These are phyloP conservation scores for Ramphastos sulfuratus DNA, from an alignment of 2,113 vertebrate species.

Conservation along the genomic window DNA sequence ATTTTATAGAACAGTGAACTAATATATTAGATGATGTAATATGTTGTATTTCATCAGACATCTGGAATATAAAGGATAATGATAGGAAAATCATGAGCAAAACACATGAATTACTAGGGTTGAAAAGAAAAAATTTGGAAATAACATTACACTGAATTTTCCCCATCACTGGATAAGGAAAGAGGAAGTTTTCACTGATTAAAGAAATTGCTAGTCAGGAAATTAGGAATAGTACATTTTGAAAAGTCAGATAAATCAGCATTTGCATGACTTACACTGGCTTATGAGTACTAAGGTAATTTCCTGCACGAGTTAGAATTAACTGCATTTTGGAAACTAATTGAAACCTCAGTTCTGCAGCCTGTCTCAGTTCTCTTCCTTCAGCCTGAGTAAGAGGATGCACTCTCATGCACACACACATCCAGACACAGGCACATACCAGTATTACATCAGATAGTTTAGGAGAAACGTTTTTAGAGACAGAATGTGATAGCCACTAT, in stretches of 20 bases:
- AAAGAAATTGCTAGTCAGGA: neutral
- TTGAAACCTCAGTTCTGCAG: neutral
- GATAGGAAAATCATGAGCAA: neutral
- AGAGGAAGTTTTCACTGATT: neutral
- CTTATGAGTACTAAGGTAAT: neutral
- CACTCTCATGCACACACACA: no score
- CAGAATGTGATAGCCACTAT: no score
- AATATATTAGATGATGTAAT: neutral
- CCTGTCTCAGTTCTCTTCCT: no score
- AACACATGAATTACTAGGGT: neutral
- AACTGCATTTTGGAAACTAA: neutral
- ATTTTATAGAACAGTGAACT: neutral
- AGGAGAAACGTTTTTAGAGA: no score
- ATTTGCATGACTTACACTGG: rapidly evolving
- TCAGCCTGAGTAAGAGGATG: no score
- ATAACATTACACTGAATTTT: no score
- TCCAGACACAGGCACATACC: no score
- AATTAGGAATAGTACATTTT: neutral
- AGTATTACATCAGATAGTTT: no score
- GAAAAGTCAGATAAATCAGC: neutral
- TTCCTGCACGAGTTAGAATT: neutral
- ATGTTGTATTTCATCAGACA: neutral
- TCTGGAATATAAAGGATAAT: neutral
- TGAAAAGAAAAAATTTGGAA: no score
- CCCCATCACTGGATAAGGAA: neutral